Base-by-base conservation (phyloP, 2,888 invertebrate genomes). In the Pandemis corylana region DNA sequence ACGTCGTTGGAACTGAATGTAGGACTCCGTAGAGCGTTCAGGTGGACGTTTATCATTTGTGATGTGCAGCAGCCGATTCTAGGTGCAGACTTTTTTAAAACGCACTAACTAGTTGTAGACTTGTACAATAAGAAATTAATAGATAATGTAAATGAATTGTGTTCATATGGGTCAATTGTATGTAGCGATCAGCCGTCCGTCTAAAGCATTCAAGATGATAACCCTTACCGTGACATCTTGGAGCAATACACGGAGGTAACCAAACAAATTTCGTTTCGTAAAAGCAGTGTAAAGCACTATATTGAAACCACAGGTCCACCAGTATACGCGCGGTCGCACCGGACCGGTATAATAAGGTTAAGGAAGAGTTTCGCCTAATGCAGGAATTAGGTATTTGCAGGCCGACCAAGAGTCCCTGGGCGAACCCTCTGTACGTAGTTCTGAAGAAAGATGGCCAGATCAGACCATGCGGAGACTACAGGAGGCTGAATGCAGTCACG, bases 401-500 rank as follows among this genome's bases (percentile, higher is more conserved):
- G 13, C 75, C 75, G 2, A 64, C 53, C 56, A 75, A 75, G n/a
- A 75, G 72, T 61, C 70, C 70, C 28, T 75, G 74, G 76, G 72
- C 74, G 20, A 72, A 70, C 62, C 75, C 76, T 13, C 65, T 76
- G 20, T 20, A 20, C 20, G 20, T 20, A 20, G 20, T 20, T 20
- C 20, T 20, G 20, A 20, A 20, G 20, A 44, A 44, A 5, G 9
- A 44, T 44, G 42, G 42, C 1, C 70, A 70, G 3, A 10, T 72
- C 5, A 62, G 72, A 5, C 53, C 67, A 3, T 72, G 72, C 53
- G 76, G 72, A 1, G 72, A 72, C 41, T 76, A 76, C n/a, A 72
- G 88, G 1, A 62, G 68, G 0, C 78, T 87, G 0, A 90, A 87
- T 71, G 72, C 80, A 0, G 72, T 74, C 36, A 86, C 86, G 0